These are phyloP conservation scores for Hydrochoerus hydrochaeris DNA, from an alignment of 2,113 vertebrate species.

Conservation along the genomic window DNA sequence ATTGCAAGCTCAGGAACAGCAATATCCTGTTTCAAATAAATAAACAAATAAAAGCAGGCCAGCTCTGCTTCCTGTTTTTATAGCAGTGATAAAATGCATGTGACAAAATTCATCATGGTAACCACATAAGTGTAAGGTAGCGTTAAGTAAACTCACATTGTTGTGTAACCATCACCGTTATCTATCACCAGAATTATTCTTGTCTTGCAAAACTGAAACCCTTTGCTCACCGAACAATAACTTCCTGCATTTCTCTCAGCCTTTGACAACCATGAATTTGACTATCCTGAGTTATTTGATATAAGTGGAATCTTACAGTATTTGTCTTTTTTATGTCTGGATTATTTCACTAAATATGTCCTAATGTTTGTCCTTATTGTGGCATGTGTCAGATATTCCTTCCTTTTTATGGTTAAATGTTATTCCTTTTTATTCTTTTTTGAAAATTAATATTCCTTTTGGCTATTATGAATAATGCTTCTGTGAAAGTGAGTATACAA, in stretches of 20 bases:
- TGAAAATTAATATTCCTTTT: neutral
- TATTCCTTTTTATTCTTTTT: neutral
- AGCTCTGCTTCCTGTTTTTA: neutral
- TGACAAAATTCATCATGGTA: neutral
- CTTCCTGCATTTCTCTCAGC: neutral
- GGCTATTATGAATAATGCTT: neutral
- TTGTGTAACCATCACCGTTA: neutral
- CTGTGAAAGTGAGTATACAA: neutral
- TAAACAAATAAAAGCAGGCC: neutral
- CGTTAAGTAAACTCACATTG: neutral
- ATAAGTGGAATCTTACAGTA: neutral
- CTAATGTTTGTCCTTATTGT: neutral
- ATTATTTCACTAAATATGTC: neutral
- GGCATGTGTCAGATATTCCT: neutral
- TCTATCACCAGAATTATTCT: neutral
- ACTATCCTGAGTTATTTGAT: neutral
- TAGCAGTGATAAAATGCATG: neutral
- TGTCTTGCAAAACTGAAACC: neutral
- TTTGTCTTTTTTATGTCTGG: neutral
- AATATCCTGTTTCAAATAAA: neutral
- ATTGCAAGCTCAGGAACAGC: neutral
- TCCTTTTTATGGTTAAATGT: neutral
- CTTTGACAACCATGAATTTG: neutral
- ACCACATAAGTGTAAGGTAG: neutral
- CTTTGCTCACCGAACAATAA: neutral